Percentiles rank a stretch among this genome's conserved stretches.
These are phyloP conservation scores for Aegithalos caudatus DNA, from an alignment of 2,113 vertebrate genomes.

Conservation along the genomic window DNA sequence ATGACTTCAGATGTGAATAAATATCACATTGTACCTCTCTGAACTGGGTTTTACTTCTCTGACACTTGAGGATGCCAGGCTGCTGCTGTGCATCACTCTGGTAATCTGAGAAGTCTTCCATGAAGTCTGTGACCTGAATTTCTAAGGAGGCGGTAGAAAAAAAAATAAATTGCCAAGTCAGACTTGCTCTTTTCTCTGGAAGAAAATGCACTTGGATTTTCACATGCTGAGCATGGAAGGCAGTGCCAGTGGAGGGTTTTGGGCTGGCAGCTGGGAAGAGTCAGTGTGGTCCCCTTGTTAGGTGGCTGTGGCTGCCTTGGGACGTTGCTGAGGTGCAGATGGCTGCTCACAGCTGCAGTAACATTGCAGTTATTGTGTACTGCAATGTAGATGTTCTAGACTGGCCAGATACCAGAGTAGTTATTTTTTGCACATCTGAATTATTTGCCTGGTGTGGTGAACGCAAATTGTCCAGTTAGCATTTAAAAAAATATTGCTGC, in stretches of 20 bases:
- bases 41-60: background rate
- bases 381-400: background rate
- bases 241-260: background rate
- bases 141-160: background rate
- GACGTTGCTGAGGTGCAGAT: background rate
- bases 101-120: background rate
- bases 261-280: background rate
- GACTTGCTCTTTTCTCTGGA: background rate
- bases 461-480: background rate
- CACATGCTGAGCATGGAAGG: background rate
- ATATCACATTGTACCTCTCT: background rate
- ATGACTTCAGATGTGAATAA: background rate
- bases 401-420: background rate
- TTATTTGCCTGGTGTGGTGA: background rate
- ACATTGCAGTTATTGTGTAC: background rate
- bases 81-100: background rate
- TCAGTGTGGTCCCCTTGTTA: background rate
- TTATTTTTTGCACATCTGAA: background rate
- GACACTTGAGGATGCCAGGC: background rate
- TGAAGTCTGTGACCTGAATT: background rate
- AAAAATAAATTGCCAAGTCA: background rate
- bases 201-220: background rate
- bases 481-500: background rate
- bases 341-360: background rate
- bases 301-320: background rate